Evolutionary conservation across 2,113 vertebrate genomes (phyloP), one percentile per base, ranked within the genome.

Genomic region (Hydrochoerus hydrochaeris): DNA sequence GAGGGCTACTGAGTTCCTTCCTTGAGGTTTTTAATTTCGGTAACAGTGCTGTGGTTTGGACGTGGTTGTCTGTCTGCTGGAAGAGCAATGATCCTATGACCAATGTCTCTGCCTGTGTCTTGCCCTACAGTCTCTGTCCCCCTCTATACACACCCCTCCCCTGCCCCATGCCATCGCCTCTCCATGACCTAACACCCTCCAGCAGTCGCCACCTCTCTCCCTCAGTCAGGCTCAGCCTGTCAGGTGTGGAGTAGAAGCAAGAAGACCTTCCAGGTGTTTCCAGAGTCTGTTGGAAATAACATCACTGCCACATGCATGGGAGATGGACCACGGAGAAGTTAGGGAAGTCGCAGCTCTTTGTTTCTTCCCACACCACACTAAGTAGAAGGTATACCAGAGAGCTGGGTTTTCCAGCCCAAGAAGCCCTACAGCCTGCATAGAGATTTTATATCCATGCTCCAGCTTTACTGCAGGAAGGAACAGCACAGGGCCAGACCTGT

Each of bases 381-480:
- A 99, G 96, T 99, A 99, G 99, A 99, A 99, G 97, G 99, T 99
- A 99, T 99, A 99, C 98, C 99, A 99, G 98, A 99, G 99, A 90
- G 99, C 99, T 0, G 99, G 96, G 99, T 99, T 0, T 99, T 98
- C 88, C 98, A 98, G 98, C 99, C 99, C 96, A 99, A 99, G 99
- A 99, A 49, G 97, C 98, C 35, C 97, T 99, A 94, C 99, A 99
- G 97, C 98, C 99, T 0, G 99, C 99, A 0, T 93, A 98, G 98
- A 46, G 99, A 99, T 95, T 99, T 99, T 97, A 99, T 99, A 98
- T 99, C 99, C 99, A 99, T 0, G 98, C 99, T 35, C 97, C 99
- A 3, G 99, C 99, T 5, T 99, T 97, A 99, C 99, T 77, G 99
- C 99, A 4, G 99, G 99, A 80, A 99, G 99, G 1, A 99, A 99